Conservation (phyloP, 2,113 vertebrate genomes). For the Leucopsar rothschildi region DNA sequence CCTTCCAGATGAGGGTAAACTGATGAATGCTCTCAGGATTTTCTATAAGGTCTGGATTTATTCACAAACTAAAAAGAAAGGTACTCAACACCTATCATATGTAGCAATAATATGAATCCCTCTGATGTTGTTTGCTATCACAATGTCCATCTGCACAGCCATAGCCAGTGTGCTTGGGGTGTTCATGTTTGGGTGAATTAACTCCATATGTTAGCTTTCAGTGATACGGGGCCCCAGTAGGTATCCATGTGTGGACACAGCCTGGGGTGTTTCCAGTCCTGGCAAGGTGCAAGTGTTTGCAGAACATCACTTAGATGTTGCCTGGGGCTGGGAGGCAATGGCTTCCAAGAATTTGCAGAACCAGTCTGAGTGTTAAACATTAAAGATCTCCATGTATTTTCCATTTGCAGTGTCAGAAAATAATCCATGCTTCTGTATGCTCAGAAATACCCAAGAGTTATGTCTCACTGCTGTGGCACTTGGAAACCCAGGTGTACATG, state of each 20-base stretch:
- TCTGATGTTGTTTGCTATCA: not conserved
- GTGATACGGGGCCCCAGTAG: not conserved
- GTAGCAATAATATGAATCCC: not conserved
- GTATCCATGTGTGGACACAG: not conserved
- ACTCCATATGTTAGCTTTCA: not conserved
- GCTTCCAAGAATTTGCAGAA: slow-evolving; percentile 13
- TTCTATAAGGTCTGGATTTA: not conserved
- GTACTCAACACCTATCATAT: not conserved
- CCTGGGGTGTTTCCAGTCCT: not conserved
- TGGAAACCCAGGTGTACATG: slow-evolving; percentile 37
- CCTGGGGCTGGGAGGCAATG: not conserved
- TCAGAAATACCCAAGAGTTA: slow-evolving; percentile 35
- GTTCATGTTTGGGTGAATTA: not conserved
- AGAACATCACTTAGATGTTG: not conserved
- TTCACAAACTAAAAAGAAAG: not conserved
- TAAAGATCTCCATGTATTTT: not conserved
- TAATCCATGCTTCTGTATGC: not conserved
- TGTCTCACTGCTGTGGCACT: not conserved
- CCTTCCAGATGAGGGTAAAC: not conserved
- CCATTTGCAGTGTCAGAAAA: not conserved
- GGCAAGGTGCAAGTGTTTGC: not conserved
- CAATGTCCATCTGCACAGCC: not conserved
- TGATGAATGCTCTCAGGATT: not conserved
- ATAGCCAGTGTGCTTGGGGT: not conserved
- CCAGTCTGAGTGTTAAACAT: not conserved